Percentiles rank a stretch among this genome's conserved stretches.
These are phyloP conservation scores for Rhabdornis inornatus DNA, from an alignment of 2,113 vertebrate genomes.

Conservation along the genomic window DNA sequence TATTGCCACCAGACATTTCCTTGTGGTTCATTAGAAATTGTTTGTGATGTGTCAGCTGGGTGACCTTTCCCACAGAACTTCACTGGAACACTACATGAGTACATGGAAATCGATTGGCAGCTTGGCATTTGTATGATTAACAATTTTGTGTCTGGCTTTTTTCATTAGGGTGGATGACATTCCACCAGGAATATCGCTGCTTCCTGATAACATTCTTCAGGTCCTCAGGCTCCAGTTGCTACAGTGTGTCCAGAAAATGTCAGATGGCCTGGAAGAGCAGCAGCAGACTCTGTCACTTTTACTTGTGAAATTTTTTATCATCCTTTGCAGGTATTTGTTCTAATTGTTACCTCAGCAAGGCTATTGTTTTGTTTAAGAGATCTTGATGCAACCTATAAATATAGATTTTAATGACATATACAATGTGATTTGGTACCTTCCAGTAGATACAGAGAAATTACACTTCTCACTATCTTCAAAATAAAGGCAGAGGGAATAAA, in stretches of 20 bases:
- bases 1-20: background rate
- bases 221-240: slow-evolving; percentile 91
- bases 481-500: background rate
- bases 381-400: background rate
- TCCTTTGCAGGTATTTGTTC: slow-evolving; percentile 89
- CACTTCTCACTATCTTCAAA: background rate
- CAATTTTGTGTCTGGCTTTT: background rate
- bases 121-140: background rate
- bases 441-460: background rate
- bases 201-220: slow-evolving; percentile 97
- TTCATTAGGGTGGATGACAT: slow-evolving; percentile 86
- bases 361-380: background rate
- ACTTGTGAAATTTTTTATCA: slow-evolving; percentile 95
- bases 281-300: slow-evolving; percentile 89
- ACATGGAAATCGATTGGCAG: background rate
- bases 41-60: background rate
- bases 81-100: background rate
- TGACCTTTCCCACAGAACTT: background rate
- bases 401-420: background rate
- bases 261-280: slow-evolving; percentile 90
- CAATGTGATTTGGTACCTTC: background rate
- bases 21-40: background rate
- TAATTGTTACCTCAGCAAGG: background rate
- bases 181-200: slow-evolving; percentile 90
- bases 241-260: slow-evolving; percentile 94